phyloP scores from a whole-genome alignment of 2,113 vertebrate species.

The Opisthocomus hoazin region DNA sequence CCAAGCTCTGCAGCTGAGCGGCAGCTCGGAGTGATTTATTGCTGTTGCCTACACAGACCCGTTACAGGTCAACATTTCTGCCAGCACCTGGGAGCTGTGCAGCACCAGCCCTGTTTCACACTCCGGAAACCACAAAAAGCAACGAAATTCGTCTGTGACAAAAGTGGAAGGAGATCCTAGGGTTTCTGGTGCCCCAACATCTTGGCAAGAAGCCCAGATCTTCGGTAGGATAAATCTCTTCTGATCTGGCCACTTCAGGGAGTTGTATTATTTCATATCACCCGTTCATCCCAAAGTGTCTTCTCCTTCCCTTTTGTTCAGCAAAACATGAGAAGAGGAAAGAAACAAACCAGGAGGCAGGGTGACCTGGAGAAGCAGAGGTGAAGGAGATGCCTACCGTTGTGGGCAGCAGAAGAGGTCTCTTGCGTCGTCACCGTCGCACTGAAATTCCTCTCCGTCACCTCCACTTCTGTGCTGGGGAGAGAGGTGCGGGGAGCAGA shows the following conservation, averaged over 20 bases:
- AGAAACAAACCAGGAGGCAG: background rate
- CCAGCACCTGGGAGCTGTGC: background rate
- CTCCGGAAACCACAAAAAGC: background rate
- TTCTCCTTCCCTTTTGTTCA: background rate
- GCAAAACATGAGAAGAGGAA: background rate
- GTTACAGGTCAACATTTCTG: background rate
- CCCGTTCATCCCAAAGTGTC: background rate
- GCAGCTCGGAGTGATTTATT: background rate
- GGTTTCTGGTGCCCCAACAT: background rate
- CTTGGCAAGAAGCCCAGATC: background rate
- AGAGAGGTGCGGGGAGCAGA: background rate
- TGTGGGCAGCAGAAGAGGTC: slow-evolving; percentile 68
- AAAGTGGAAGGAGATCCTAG: background rate
- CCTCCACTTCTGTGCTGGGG: background rate
- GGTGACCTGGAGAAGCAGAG: background rate
- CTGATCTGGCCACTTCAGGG: background rate
- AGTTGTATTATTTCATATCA: rapidly evolving
- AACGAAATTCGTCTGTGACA: background rate
- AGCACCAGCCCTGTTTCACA: background rate
- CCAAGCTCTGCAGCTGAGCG: background rate
- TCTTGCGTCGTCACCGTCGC: slow-evolving; percentile 53
- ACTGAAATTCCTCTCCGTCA: slow-evolving; percentile 57
- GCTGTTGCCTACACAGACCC: background rate
- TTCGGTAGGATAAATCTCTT: background rate
- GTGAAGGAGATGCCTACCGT: background rate